Evolutionary conservation across 1,140 invertebrate genomes (phyloP), one percentile per base, ranked within the genome.

Genomic region (Colletes gigas): DNA sequence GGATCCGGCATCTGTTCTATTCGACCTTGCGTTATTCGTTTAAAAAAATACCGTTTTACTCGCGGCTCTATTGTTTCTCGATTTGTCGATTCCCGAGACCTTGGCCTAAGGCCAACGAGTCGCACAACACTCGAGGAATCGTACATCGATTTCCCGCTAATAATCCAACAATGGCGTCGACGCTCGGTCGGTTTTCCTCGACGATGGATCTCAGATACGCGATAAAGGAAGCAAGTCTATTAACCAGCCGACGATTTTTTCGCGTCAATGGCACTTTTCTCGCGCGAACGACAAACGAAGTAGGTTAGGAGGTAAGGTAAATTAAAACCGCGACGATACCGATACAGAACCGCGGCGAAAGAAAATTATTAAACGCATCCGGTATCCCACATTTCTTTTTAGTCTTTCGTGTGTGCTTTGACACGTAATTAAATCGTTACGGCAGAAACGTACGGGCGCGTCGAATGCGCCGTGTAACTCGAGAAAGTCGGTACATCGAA

Each of bases 401-500:
- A 21, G 4, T 65, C 50, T 9, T 47, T n/a, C 9, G 4, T 0
- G 15, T 1, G 19, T 14, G 15, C 50, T 66, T 73, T 39, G 59
- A 44, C 71, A 52, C 44, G 63, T 52, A 57, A 80, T 80, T 67
- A 75, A 71, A 75, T 79, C 60, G 54, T 78, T 63, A 62, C 3
- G 47, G 15, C 57, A 41, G 30, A 57, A 50, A 19, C 21, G 7
- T 19, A 54, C 50, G 19, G 21, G 54, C n/a, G 41, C 15, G 12
- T 39, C 15, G 68, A 10, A 39, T 15, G 83, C 59, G 68, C 72
- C 62, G n/a, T 21, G 73, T 66, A 39, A 83, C 57, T 10, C 55
- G 72, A 81, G 72, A 73, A 77, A 85, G 67, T 80, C 54, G 47
- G 10, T 21, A n/a, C 19, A 52, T 69, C 62, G 65, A 69, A 70